Evolutionary conservation across 2,113 vertebrate species (phyloP).

Genomic region (Dipodomys spectabilis): DNA sequence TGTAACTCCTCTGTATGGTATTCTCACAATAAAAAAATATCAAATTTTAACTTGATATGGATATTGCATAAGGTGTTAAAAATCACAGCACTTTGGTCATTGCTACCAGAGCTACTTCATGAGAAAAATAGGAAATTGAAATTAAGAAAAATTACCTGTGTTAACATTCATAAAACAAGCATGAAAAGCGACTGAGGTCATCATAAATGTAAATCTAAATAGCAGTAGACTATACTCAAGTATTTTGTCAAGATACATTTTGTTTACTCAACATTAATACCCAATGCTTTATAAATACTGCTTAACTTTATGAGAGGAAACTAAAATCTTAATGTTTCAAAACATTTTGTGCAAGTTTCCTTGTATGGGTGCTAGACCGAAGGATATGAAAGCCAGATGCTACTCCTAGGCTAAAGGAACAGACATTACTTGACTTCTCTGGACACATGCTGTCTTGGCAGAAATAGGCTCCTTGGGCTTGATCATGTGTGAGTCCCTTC

Average conservation of each 20-base stretch:
- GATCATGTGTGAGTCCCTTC: not conserved
- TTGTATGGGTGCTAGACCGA: constrained; percentile 54
- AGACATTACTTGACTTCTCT: constrained; percentile 69
- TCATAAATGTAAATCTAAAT: constrained; percentile 31
- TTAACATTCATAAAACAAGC: constrained; percentile 18
- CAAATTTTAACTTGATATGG: constrained; percentile 14
- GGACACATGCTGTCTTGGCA: constrained; percentile 34
- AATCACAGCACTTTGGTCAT: not conserved
- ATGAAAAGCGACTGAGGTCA: constrained; percentile 26
- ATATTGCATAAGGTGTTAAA: not conserved
- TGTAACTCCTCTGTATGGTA: too few species aligned
- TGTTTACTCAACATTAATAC: constrained; percentile 54
- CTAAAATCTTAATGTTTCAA: constrained; percentile 67
- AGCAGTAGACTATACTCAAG: constrained; percentile 46
- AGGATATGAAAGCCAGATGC: constrained; percentile 56
- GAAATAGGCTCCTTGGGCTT: not conserved
- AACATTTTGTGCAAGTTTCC: constrained; percentile 67
- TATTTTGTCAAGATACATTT: constrained; percentile 63
- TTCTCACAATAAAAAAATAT: not conserved
- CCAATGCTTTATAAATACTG: constrained; percentile 61
- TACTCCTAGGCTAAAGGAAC: constrained; percentile 36
- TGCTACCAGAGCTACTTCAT: not conserved
- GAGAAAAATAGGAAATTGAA: constrained; percentile 16
- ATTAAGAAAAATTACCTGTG: not conserved
- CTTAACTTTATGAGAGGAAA: constrained; percentile 61